Base-by-base conservation (phyloP, 2,113 vertebrate species). In the Morone saxatilis region DNA sequence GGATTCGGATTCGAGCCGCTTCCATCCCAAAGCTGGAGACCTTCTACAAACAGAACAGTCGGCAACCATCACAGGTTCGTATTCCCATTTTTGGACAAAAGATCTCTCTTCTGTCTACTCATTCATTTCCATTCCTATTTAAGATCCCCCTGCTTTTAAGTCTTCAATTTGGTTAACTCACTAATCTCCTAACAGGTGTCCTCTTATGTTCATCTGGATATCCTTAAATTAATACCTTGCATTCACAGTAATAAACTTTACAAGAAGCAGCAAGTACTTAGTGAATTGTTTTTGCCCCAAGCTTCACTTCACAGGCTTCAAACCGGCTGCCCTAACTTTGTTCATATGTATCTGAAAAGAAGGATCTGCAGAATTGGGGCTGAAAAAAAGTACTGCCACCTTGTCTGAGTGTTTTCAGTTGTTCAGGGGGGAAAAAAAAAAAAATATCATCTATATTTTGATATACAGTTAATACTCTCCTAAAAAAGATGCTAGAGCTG, bases 1-100 rank as follows among this genome's bases (percentile, higher is more conserved):
- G 90, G 74, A 59, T 95, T 60, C 57, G 92, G 74, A 84, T 94
- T 84, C 94, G 82, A 85, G 92, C 92, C 1, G 59, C 93, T 5
- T 90, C 94, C 2, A 86, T 94, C 53, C 94, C 94, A 0, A 45
- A 93, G 41, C 91, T 98, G 92, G 97, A 98, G 93, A 71, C 73
- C 0, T 97, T 97, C 91, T 98, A 97, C 59, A 82, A 73, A 51
- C 87, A 81, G 0, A 73, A 20, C 43, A 59, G 84, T 56, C 96
- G 90, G 56, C 92, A 93, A 31, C 96, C 96, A 9, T 82, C 89
- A 0, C 92, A 96, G 88, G 97, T 96, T 76, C 85, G 95, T 93
- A 68, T 48, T 54, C 20, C 6, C 43, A 2, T 40, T 54, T 61
- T 19, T 40, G 14, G 4, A 47, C 2, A 25, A 5, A 68, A 43